Conservation (phyloP, 2,113 vertebrate species). For the Ivindomyrus marchei region DNA sequence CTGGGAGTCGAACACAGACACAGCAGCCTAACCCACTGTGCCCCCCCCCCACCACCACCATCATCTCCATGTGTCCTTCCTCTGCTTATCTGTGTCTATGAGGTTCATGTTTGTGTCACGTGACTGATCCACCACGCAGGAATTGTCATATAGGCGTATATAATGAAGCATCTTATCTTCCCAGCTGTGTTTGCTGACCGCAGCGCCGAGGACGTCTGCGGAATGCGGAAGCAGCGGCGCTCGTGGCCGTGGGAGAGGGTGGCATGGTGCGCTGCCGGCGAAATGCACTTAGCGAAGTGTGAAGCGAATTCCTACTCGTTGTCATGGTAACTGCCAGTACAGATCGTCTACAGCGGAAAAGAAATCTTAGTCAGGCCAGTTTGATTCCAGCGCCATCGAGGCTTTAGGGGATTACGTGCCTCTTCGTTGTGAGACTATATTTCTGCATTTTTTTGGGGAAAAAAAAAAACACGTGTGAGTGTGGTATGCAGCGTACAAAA, state of each 20-base stretch:
- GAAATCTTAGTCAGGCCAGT: constrained; percentile 33
- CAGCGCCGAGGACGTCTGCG: neutral
- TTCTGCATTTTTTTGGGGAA: neutral
- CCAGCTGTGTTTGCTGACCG: neutral
- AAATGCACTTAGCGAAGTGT: constrained; percentile 55
- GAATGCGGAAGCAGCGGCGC: neutral
- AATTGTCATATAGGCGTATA: neutral
- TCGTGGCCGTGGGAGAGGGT: constrained; percentile 28
- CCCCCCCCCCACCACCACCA: neutral
- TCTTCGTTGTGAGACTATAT: neutral
- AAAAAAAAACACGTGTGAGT: neutral
- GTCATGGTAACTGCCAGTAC: constrained; percentile 71
- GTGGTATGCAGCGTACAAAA: neutral
- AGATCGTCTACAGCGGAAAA: constrained; percentile 53
- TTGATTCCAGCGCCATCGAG: neutral
- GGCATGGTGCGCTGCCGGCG: constrained; percentile 35
- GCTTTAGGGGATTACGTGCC: neutral
- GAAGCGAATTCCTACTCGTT: constrained; percentile 61
- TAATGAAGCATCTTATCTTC: neutral
- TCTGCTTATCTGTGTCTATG: neutral
- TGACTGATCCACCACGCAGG: neutral
- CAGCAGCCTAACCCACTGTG: neutral
- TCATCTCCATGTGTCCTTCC: neutral
- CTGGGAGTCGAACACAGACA: neutral
- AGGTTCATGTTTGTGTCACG: neutral